A percentile compares a stretch with the other conserved stretches of the same genome.
These are phyloP conservation scores for Coreoperca whiteheadi DNA, from an alignment of 2,113 vertebrate genomes.

Conservation along the genomic window DNA sequence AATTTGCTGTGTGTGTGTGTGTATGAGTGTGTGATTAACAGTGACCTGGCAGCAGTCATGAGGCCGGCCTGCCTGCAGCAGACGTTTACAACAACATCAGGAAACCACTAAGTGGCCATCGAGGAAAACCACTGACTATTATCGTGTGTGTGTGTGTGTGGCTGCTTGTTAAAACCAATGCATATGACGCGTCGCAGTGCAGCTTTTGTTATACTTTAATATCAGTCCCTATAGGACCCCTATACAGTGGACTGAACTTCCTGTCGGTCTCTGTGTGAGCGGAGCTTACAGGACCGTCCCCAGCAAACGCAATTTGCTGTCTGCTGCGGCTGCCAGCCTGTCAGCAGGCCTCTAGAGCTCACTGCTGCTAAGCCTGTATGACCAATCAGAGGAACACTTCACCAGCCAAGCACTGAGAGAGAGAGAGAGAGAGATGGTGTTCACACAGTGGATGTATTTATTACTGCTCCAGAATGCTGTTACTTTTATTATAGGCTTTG, in stretches of 20 bases:
- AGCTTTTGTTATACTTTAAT: neutral
- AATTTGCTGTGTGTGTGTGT: slow-evolving; percentile 3
- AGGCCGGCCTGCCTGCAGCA: slow-evolving; percentile 31
- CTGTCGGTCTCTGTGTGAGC: slow-evolving; percentile 20
- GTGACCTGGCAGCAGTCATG: slow-evolving; percentile 4
- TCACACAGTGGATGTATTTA: slow-evolving; percentile 76
- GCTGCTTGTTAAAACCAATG: slow-evolving; percentile 33
- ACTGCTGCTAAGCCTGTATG: slow-evolving; percentile 64
- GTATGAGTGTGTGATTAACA: slow-evolving; percentile 43
- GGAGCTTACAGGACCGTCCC: slow-evolving; percentile 20
- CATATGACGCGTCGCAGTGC: neutral
- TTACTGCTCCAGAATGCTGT: slow-evolving; percentile 74
- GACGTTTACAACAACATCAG: slow-evolving; percentile 52
- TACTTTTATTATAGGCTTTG: slow-evolving; percentile 78
- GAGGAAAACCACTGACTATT: slow-evolving; percentile 55
- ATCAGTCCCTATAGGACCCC: neutral
- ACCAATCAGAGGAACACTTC: slow-evolving; percentile 62
- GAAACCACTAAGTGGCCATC: slow-evolving; percentile 47
- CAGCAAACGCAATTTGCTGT: slow-evolving; percentile 68
- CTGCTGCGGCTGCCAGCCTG: slow-evolving; percentile 53
- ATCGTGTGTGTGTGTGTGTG: slow-evolving; percentile 2
- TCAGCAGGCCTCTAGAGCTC: slow-evolving; percentile 72
- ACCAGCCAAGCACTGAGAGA: slow-evolving; percentile 33
- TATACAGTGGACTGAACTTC: neutral
- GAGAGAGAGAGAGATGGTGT: slow-evolving; percentile 53